These are phyloP conservation scores for Piprites chloris DNA, from an alignment of 2,113 vertebrate species.

Conservation along the genomic window DNA sequence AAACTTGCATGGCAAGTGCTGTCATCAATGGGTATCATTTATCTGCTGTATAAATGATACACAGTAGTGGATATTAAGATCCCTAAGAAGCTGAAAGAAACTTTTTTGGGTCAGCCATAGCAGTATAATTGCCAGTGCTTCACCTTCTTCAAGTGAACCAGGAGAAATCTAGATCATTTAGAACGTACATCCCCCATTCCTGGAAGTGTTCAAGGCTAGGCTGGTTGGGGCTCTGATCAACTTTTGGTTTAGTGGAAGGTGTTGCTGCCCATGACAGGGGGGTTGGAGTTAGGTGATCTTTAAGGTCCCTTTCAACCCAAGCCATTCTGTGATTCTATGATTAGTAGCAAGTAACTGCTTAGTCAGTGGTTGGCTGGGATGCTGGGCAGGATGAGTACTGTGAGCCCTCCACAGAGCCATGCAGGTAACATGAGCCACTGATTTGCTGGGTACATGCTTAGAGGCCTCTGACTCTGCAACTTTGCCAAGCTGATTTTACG, in stretches of 20 bases:
- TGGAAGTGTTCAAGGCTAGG: not conserved
- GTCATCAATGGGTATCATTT: not conserved
- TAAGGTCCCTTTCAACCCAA: not conserved
- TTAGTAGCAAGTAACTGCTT: not conserved
- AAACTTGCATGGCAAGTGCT: not conserved
- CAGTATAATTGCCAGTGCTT: not conserved
- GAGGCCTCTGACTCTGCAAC: not conserved
- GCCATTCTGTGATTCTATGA: not conserved
- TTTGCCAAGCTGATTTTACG: not conserved
- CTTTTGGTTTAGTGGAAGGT: not conserved
- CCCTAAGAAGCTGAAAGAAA: not conserved
- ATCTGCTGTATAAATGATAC: not conserved
- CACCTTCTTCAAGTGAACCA: not conserved
- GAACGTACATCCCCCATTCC: not conserved
- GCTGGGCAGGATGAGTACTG: not conserved
- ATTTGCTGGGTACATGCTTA: not conserved
- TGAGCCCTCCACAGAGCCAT: not conserved
- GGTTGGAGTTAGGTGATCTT: not conserved
- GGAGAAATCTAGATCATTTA: not conserved
- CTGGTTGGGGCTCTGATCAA: not conserved
- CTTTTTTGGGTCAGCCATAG: not conserved
- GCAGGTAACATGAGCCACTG: not conserved
- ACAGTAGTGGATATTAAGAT: not conserved
- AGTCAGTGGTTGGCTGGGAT: not conserved
- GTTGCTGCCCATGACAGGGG: not conserved